Evolutionary conservation across 2,113 vertebrate genomes (phyloP).

Genomic region (Protobothrops flavoviridis): DNA sequence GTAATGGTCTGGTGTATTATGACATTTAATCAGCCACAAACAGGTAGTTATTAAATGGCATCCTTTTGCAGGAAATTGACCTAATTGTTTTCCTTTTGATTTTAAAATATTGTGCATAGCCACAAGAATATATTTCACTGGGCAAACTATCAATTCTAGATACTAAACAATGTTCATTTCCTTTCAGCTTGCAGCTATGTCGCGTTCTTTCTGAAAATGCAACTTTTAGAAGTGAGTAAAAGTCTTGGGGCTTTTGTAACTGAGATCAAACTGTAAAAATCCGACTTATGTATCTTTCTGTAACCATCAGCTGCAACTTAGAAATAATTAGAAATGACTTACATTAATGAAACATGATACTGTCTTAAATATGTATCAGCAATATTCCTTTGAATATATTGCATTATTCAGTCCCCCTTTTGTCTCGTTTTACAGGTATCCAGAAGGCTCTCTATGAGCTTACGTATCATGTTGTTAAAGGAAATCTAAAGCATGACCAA

Average conservation of each 20-base stretch:
- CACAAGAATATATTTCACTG: neutral
- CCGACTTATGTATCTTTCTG: neutral
- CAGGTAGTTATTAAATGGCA: neutral
- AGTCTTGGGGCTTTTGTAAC: neutral
- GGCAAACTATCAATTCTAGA: neutral
- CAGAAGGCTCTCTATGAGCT: constrained; percentile 93
- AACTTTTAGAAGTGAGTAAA: constrained; percentile 84
- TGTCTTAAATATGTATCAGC: neutral
- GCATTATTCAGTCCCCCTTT: neutral
- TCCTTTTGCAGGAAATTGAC: neutral
- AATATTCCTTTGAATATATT: neutral
- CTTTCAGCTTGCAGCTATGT: constrained; percentile 88
- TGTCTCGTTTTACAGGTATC: constrained; percentile 77
- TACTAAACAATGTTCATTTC: constrained; percentile 46
- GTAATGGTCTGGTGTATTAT: neutral
- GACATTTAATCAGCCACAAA: neutral
- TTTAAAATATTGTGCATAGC: neutral
- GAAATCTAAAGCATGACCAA: constrained; percentile 92
- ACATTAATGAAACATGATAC: neutral
- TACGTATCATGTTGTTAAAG: constrained; percentile 90
- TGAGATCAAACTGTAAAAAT: neutral
- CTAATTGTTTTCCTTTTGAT: neutral
- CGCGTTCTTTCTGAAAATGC: constrained; percentile 85
- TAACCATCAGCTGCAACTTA: neutral
- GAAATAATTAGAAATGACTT: neutral